A percentile compares a stretch with the other conserved stretches of the same genome.
phyloP scores from a whole-genome alignment of 2,113 vertebrate genomes.

The Caretta caretta region DNA sequence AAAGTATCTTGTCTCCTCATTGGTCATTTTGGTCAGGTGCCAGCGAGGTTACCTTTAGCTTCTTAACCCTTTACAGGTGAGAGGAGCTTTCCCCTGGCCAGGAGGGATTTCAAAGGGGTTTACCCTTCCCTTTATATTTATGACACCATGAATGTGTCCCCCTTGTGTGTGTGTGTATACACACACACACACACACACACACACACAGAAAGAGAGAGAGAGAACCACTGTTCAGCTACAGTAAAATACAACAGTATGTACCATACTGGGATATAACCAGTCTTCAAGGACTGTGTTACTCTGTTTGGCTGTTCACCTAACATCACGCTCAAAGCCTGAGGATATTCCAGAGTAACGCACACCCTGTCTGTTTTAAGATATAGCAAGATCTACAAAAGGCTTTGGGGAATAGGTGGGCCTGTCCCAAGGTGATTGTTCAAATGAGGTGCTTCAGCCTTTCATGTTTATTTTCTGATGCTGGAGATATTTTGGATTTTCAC shows the following conservation, averaged over 20 bases:
- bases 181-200: too few relatives aligned
- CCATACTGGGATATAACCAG: neutral
- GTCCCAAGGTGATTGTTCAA: neutral
- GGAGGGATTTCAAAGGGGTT: too few relatives aligned
- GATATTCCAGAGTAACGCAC: neutral
- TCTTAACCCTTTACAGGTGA: too few relatives aligned
- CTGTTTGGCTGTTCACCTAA: neutral
- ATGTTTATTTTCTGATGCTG: neutral
- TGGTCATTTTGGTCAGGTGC: too few relatives aligned
- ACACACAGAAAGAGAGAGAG: too few relatives aligned
- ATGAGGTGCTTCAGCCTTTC: neutral
- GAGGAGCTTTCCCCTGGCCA: too few relatives aligned
- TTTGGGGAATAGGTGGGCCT: neutral
- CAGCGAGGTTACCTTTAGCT: too few relatives aligned
- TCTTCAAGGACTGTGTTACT: neutral
- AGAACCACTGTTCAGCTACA: neutral
- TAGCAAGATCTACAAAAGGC: neutral
- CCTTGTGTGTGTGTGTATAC: too few relatives aligned
- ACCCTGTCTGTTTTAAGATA: neutral
- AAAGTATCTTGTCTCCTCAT: too few relatives aligned
- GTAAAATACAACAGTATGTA: neutral
- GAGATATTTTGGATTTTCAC: neutral
- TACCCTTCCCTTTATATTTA: too few relatives aligned
- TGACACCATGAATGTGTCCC: too few relatives aligned
- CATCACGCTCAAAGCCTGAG: slow-evolving; percentile 23